Base-by-base conservation (phyloP, 2,888 invertebrate species). In the Epinotia demarniana region DNA sequence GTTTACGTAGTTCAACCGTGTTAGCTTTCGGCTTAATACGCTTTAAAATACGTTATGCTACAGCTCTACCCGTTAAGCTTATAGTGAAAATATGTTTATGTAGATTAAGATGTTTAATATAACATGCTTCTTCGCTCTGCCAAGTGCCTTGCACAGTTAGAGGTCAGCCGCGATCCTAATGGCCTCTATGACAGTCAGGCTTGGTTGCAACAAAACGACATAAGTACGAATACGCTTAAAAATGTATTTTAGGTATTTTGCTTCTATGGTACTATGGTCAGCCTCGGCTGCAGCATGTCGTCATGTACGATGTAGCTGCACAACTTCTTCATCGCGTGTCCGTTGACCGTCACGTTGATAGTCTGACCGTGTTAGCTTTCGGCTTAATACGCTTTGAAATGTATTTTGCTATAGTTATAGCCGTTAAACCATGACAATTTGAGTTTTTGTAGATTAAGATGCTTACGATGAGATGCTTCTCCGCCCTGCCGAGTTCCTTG, bases 281-380 rank as follows among this genome's bases (percentile, higher is more conserved):
- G 94, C 80, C 96, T 94, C 0, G 96, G 96, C 83, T 97, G 96
- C 19, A 97, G 88, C 49, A 96, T 86, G 83, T 96, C 96, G 75
- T 96, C 96, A 86, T 98, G 97, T 96, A 97, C 97, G 80, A 98
- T 97, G 92, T 97, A 97, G 69, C 96, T 96, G 49, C 96, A 96
- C 78, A 97, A 93, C 85, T 97, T 97, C 84, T 97, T 95, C 91
- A 97, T 92, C 0, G 95, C 91, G 77, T 95, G 95, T 0, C 96
- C 96, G 84, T 97, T 23, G 1, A 23, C 8, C 33, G 5, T 6
- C n/a, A n/a, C 13, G 16, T n/a, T 16, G n/a, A 6, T 6, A 53
- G 5, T 53, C 13, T 49, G 49, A 49, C 6, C 16, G 49, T 16
- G 16, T 49, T 49, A 49, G 5, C 49, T 49, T 4, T 53, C 49